Conservation (phyloP, 2,888 invertebrate species). For the Xiphydria camelus region DNA sequence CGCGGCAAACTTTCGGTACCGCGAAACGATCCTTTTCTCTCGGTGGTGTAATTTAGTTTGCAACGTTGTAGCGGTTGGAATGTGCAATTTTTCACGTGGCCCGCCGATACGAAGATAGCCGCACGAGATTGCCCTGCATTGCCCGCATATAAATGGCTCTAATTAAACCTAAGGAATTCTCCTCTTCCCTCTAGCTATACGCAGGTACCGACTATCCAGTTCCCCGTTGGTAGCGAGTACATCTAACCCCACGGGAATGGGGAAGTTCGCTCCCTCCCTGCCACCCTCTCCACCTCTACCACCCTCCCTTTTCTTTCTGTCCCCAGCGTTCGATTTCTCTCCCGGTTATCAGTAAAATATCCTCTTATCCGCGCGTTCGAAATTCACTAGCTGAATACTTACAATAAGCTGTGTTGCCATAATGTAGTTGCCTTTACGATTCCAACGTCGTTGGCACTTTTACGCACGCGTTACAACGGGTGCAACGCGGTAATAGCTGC, state of each 20-base stretch:
- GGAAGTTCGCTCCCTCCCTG: neutral
- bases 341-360: too few relatives aligned
- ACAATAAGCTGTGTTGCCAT: too few relatives aligned
- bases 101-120: constrained; percentile 2
- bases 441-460: too few relatives aligned
- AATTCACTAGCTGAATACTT: too few relatives aligned
- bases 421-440: too few relatives aligned
- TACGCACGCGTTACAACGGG: too few relatives aligned
- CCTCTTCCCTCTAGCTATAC: constrained; percentile 3
- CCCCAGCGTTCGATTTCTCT: too few relatives aligned
- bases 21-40: too few relatives aligned
- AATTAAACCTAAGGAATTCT: constrained; percentile 4
- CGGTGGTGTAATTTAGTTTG: constrained; percentile 2
- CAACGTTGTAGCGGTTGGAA: neutral
- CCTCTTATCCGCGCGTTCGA: too few relatives aligned
- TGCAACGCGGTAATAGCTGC: too few relatives aligned
- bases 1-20: too few relatives aligned
- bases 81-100: constrained; percentile 3
- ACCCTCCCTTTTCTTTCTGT: neutral
- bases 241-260: neutral
- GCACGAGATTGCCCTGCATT: constrained; percentile 3
- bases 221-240: neutral
- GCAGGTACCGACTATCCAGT: constrained; percentile 1
- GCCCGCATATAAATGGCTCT: constrained; percentile 3
- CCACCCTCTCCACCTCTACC: neutral